Conservation (phyloP, 2,888 invertebrate species). For the Neuroscelio doddi region DNA sequence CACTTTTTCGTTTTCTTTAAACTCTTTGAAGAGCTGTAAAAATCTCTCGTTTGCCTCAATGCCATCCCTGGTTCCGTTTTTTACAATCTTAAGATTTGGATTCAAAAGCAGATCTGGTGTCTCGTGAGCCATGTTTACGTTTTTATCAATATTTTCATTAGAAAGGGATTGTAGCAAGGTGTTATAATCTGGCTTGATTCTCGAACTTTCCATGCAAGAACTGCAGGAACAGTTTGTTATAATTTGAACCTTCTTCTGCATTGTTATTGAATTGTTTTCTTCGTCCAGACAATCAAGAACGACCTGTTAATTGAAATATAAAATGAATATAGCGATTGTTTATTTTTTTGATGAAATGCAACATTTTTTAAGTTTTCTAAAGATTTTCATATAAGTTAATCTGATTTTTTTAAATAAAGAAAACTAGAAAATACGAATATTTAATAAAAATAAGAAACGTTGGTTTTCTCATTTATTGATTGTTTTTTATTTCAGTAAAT, state of each 20-base stretch:
- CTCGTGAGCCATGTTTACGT: slow-evolving; percentile 62
- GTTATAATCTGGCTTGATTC: slow-evolving; percentile 67
- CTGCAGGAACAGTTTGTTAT: slow-evolving; percentile 80
- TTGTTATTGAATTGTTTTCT: slow-evolving; percentile 72
- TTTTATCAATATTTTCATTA: slow-evolving; percentile 64
- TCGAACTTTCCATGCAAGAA: slow-evolving; percentile 74
- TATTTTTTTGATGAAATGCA: slow-evolving; percentile 9
- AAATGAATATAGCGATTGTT: background rate
- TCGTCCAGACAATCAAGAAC: slow-evolving; percentile 76
- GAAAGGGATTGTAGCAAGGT: slow-evolving; percentile 62
- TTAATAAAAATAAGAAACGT: no score
- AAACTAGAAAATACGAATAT: no score
- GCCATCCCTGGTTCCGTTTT: slow-evolving; percentile 70
- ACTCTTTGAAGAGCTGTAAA: slow-evolving; percentile 69
- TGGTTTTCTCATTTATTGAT: no score
- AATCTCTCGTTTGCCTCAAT: slow-evolving; percentile 73
- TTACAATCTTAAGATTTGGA: slow-evolving; percentile 62
- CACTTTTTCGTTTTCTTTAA: slow-evolving; percentile 59
- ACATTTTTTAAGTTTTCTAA: background rate
- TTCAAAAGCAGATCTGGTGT: slow-evolving; percentile 69
- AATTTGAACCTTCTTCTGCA: slow-evolving; percentile 78
- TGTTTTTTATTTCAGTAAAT: no score
- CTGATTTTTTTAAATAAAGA: no score
- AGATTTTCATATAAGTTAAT: background rate
- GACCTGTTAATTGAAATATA: slow-evolving; percentile 70